Conservation (phyloP, 1,140 invertebrate species). For the Drosophila quadrilineata region DNA sequence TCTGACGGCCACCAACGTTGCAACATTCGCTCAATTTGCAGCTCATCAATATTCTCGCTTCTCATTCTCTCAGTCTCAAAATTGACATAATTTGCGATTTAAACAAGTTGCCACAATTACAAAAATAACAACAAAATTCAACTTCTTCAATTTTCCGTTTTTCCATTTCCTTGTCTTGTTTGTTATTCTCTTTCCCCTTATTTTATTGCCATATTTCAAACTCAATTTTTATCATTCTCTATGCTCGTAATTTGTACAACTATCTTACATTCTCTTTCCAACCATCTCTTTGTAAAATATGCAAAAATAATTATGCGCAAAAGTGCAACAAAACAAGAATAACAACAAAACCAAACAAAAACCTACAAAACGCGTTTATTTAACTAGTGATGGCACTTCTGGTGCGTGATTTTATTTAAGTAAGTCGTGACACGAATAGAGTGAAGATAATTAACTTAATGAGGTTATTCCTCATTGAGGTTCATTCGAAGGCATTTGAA, state of each 20-base stretch:
- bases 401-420: too few relatives aligned
- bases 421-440: constrained; percentile 2
- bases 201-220: constrained; percentile 78
- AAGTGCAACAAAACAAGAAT: constrained; percentile 57
- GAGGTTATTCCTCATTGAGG: too few relatives aligned
- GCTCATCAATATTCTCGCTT: constrained; percentile 55
- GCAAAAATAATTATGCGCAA: constrained; percentile 79
- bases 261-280: neutral
- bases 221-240: constrained; percentile 73
- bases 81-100: constrained; percentile 68
- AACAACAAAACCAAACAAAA: constrained; percentile 48
- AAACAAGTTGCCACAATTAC: constrained; percentile 29
- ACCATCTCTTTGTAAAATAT: constrained; percentile 56
- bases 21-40: constrained; percentile 59
- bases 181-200: too few relatives aligned
- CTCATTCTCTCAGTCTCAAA: constrained; percentile 9
- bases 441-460: too few relatives aligned
- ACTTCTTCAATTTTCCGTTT: constrained; percentile 1
- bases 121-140: neutral
- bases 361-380: constrained; percentile 10
- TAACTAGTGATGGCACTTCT: neutral
- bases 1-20: constrained; percentile 49
- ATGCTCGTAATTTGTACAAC: constrained; percentile 52
- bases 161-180: constrained; percentile 14
- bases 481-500: too few relatives aligned